Evolutionary conservation across 2,797 vertebrate genomes (phyloP).

Genomic region (Uromys caudimaculatus): DNA sequence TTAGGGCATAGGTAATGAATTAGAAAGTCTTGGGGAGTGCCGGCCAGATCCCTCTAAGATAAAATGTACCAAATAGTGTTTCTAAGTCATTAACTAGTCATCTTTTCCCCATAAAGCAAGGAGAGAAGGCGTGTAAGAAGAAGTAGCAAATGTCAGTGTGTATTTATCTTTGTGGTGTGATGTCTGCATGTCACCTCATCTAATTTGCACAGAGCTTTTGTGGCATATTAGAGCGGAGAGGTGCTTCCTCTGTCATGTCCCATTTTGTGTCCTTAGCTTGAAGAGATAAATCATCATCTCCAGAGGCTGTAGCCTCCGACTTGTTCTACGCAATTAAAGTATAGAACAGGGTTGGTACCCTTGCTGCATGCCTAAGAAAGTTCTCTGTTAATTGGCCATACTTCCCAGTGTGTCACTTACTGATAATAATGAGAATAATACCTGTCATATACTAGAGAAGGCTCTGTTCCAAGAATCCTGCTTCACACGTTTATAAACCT

Average conservation of each 20-base stretch:
- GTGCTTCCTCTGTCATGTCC: neutral
- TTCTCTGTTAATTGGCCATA: slow-evolving; percentile 47
- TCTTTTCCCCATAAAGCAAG: neutral
- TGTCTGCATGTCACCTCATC: neutral
- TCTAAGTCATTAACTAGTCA: neutral
- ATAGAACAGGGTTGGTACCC: neutral
- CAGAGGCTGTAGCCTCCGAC: neutral
- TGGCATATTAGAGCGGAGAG: neutral
- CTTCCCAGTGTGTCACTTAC: slow-evolving; percentile 26
- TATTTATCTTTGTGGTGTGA: neutral
- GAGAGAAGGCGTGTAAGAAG: neutral
- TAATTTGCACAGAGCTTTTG: neutral
- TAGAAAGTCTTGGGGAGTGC: neutral
- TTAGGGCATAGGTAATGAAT: neutral
- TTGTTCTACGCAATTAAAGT: slow-evolving; percentile 50
- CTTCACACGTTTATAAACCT: slow-evolving; percentile 25
- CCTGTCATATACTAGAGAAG: neutral
- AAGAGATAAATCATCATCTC: slow-evolving; percentile 15
- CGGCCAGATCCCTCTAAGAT: neutral
- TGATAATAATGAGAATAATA: slow-evolving; percentile 10
- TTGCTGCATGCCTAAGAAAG: slow-evolving; percentile 38
- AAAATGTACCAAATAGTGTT: neutral
- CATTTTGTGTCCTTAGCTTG: slow-evolving; percentile 52
- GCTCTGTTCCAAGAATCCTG: slow-evolving; percentile 31
- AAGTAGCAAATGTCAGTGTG: neutral